phyloP scores from a whole-genome alignment of 2,888 invertebrate genomes.

The Disparrhopalites patrizii region DNA sequence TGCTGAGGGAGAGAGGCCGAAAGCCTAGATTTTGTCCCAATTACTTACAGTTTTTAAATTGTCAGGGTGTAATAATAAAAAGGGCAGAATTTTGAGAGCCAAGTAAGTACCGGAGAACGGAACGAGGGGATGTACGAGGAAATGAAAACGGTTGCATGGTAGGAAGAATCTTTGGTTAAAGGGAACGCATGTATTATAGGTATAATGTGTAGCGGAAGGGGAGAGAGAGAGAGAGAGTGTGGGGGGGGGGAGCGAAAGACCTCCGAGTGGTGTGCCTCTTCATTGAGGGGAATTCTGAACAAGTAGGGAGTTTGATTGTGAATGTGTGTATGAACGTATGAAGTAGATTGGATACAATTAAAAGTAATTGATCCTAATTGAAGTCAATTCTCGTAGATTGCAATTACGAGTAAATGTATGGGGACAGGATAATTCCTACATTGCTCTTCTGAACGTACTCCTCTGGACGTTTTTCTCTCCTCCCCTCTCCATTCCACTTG shows the following conservation, averaged over 20 bases:
- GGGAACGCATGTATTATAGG: no score
- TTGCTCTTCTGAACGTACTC: conserved; percentile 9
- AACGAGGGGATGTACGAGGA: no score
- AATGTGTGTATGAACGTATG: no score
- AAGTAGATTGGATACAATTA: conserved; percentile 48
- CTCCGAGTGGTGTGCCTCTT: background rate
- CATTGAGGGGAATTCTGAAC: background rate
- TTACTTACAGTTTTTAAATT: no score
- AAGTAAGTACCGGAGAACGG: no score
- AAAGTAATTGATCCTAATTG: conserved; percentile 48
- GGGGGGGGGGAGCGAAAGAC: background rate
- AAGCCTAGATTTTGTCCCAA: no score
- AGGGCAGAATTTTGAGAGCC: no score
- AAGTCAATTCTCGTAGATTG: conserved; percentile 48
- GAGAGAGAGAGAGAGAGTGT: background rate
- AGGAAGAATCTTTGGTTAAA: no score
- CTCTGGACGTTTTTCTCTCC: conserved; percentile 17
- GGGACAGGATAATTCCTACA: conserved; percentile 39
- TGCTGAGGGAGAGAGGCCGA: no score
- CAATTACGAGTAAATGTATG: conserved; percentile 47
- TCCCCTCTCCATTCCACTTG: background rate
- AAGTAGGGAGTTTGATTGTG: conserved; percentile 40
- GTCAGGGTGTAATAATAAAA: no score
- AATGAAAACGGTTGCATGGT: no score
- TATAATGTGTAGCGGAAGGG: no score